Evolutionary conservation across 2,113 vertebrate species (phyloP), one percentile per base, ranked within the genome.

Genomic region (Nothoprocta pentlandii): DNA sequence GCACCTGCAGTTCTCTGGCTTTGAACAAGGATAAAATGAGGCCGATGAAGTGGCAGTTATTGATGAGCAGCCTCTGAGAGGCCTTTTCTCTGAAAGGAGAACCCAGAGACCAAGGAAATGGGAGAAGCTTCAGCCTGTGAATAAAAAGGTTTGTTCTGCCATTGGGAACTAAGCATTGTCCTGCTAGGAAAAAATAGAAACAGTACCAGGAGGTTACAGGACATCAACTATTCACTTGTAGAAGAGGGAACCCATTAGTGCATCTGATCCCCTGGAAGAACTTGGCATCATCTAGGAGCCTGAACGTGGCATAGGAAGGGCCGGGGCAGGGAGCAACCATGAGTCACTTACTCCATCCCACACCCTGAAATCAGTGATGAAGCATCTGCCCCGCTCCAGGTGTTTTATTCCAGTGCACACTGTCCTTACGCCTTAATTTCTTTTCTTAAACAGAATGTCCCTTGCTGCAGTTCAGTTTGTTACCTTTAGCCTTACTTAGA

Each of bases 11-110:
- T 95, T 91, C 94, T 94, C 89, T 85, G 90, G 61, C 81, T 92
- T 96, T 91, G 74, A 95, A 73, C 76, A 94, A 94, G 87, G 71
- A 94, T 93, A 86, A 95, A 96, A 93, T 95, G 96, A 95, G 12
- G 80, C 71, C 92, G 93, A 92, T 64, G 59, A 88, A 95, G 46
- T 94, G 85, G 88, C 51, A 93, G 61, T 85, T 93, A 94, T 84
- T 86, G 89, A 85, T 54, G 12, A 12, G 56, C 90, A 87, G 64
- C 79, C 68, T 46, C 82, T 94, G 76, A 79, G 51, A 77, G 59
- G 87, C 89, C 61, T 59, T 25, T 74, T 30, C 25, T 82, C 73
- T 85, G 81, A 93, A 90, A 74, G 44, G 59, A 14, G 23, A 89
- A 91, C 87, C 34, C 42, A 67, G 42, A 16, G 5, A 46, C 28